Conservation (phyloP, 1,140 invertebrate genomes). For the Uloborus diversus region DNA sequence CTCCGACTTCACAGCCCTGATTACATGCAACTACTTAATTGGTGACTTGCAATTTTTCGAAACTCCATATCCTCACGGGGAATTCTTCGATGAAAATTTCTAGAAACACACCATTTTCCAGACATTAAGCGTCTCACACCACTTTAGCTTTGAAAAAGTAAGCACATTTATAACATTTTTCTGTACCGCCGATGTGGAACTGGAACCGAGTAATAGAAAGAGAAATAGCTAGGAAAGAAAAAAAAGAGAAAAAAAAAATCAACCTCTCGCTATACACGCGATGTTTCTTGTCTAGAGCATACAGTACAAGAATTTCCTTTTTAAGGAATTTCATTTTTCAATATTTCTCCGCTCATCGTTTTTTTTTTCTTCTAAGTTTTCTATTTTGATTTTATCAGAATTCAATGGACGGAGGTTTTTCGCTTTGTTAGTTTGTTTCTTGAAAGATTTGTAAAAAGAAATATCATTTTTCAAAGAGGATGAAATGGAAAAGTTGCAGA, state of each 20-base stretch:
- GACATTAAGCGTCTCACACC: too few relatives aligned
- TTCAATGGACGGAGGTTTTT: conserved; percentile 32
- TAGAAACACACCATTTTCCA: too few relatives aligned
- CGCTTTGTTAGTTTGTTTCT: conserved; percentile 16
- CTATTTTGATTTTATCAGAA: conserved; percentile 52
- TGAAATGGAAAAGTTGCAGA: not conserved
- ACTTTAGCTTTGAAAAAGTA: conserved; percentile 8
- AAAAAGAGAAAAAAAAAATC: not conserved
- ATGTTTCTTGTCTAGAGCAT: not conserved
- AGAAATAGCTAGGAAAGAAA: not conserved
- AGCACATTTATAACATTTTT: conserved; percentile 8
- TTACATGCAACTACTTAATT: too few relatives aligned
- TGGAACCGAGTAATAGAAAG: conserved; percentile 43
- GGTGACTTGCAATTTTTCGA: too few relatives aligned
- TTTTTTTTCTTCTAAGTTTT: conserved; percentile 4
- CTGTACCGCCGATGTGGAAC: not conserved
- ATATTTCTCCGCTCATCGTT: conserved; percentile 24
- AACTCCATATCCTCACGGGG: too few relatives aligned
- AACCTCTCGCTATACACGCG: conserved; percentile 23
- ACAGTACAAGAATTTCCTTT: not conserved
- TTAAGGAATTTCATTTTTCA: conserved; percentile 21
- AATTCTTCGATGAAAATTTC: too few relatives aligned
- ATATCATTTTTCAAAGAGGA: conserved; percentile 7
- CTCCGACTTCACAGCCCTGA: too few relatives aligned
- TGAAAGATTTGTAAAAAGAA: not conserved